A percentile compares a stretch with the other conserved stretches of the same genome.
Conservation (phyloP, 1,140 invertebrate genomes). For the Mercenaria mercenaria region DNA sequence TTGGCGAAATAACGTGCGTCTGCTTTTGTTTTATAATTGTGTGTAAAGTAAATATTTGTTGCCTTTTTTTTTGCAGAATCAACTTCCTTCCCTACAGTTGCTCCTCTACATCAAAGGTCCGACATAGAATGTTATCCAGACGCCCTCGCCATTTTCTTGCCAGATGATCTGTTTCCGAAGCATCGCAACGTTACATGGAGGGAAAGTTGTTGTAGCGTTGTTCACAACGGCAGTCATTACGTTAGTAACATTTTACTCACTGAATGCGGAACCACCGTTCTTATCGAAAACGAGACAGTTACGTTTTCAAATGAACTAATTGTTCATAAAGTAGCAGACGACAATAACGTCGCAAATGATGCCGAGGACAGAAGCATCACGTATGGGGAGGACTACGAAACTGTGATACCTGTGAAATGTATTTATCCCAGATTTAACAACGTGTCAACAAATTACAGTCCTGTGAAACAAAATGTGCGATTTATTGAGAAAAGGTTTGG, state of each 20-base stretch:
- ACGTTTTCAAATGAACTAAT: constrained; percentile 62
- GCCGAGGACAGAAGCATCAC: constrained; percentile 11
- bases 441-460: constrained; percentile 37
- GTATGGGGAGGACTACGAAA: constrained; percentile 48
- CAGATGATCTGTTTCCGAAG: constrained; percentile 28
- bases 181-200: constrained; percentile 51
- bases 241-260: constrained; percentile 27
- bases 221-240: constrained; percentile 64
- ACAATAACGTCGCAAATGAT: not conserved
- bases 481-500: constrained; percentile 56
- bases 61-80: not conserved
- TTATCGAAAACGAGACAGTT: constrained; percentile 52
- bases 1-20: not conserved
- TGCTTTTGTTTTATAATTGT: not conserved
- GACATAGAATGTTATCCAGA: constrained; percentile 54
- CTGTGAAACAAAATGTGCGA: constrained; percentile 50
- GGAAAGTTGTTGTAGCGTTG: constrained; percentile 27
- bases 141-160: constrained; percentile 28
- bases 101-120: constrained; percentile 22
- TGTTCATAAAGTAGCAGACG: constrained; percentile 69
- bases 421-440: constrained; percentile 39
- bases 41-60: not conserved
- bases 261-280: constrained; percentile 63
- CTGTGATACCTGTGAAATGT: constrained; percentile 54
- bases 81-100: not conserved